These are phyloP conservation scores for Coleophora deauratella DNA, from an alignment of 2,888 invertebrate species.

Conservation along the genomic window DNA sequence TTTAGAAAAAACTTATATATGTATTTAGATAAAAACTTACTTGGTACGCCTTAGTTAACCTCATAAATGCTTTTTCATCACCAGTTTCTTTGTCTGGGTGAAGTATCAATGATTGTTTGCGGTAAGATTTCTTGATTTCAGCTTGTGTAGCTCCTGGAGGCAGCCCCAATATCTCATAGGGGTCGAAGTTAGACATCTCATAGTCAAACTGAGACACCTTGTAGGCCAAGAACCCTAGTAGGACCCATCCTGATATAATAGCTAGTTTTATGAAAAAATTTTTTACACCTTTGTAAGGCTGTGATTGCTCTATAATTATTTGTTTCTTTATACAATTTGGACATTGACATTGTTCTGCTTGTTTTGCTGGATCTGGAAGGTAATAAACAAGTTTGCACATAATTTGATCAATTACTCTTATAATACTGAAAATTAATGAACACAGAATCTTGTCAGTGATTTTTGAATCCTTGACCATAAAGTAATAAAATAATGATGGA, in stretches of 20 bases:
- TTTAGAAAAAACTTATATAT: too few species aligned
- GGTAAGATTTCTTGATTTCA: constrained; percentile 96
- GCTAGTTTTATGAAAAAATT: constrained; percentile 84
- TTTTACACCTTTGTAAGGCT: constrained; percentile 91
- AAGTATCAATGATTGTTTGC: constrained; percentile 91
- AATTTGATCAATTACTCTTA: too few species aligned
- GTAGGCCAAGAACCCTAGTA: constrained; percentile 87
- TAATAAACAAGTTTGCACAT: background rate
- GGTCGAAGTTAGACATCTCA: constrained; percentile 99
- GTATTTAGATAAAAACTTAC: constrained; percentile 66
- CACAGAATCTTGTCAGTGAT: too few species aligned
- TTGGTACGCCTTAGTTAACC: constrained; percentile 93
- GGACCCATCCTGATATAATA: constrained; percentile 87
- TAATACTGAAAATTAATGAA: too few species aligned
- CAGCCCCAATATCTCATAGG: constrained; percentile 95
- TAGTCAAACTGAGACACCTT: constrained; percentile 98
- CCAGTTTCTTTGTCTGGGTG: constrained; percentile 99
- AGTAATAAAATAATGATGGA: too few species aligned
- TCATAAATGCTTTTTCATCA: constrained; percentile 98
- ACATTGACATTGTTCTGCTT: constrained; percentile 90
- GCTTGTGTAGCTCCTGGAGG: constrained; percentile 88
- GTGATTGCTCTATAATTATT: constrained; percentile 84
- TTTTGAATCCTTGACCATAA: too few species aligned
- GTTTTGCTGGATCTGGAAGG: constrained; percentile 81
- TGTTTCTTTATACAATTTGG: constrained; percentile 90